Conservation (phyloP, 2,888 invertebrate species). For the Lysandra bellargus region DNA sequence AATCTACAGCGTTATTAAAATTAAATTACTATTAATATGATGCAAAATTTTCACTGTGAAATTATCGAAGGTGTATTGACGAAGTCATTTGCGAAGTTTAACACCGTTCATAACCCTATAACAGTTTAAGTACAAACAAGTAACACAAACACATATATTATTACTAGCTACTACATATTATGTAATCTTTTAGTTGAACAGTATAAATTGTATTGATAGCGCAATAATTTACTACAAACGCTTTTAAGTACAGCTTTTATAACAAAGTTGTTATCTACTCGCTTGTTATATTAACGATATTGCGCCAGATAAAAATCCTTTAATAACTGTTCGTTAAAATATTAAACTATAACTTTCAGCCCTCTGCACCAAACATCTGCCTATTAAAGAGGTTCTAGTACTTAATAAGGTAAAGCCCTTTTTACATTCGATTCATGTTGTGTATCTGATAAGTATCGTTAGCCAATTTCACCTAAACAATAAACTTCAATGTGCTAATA, state of each 20-base stretch:
- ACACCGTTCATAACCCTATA: too few relatives aligned
- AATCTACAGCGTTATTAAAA: too few relatives aligned
- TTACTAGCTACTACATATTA: too few relatives aligned
- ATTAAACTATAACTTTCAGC: constrained; percentile 12
- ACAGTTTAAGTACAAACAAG: too few relatives aligned
- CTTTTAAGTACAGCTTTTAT: background rate
- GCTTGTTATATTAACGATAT: background rate
- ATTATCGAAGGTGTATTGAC: too few relatives aligned
- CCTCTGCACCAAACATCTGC: background rate
- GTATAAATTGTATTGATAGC: background rate
- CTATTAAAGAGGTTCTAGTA: background rate
- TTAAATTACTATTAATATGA: too few relatives aligned
- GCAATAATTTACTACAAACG: background rate
- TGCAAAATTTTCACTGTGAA: too few relatives aligned
- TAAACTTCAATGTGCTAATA: background rate
- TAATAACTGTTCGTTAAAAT: constrained; percentile 15
- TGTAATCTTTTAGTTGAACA: background rate
- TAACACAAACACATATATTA: too few relatives aligned
- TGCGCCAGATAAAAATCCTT: background rate
- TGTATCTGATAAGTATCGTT: background rate
- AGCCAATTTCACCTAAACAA: constrained; percentile 11
- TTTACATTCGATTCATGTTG: background rate
- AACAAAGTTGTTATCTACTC: background rate
- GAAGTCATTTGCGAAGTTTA: too few relatives aligned
- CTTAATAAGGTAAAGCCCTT: background rate